These are phyloP conservation scores for Poicephalus meyeri DNA, from an alignment of 2,113 vertebrate species.

Conservation along the genomic window DNA sequence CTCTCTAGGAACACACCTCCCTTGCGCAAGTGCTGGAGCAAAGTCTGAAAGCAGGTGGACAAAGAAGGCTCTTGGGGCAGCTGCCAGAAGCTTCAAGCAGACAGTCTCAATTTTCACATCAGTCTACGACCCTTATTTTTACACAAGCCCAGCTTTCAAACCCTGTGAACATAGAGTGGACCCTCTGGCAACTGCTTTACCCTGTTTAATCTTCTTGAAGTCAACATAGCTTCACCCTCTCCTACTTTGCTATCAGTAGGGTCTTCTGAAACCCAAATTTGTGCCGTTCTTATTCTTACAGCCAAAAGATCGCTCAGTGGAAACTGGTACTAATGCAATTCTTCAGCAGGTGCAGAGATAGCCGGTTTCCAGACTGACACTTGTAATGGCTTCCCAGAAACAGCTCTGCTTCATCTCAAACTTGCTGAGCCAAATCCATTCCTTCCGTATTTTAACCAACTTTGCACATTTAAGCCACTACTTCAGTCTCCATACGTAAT, in stretches of 20 bases:
- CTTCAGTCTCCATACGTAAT: background rate
- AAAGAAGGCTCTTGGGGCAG: background rate
- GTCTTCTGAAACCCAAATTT: background rate
- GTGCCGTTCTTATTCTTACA: background rate
- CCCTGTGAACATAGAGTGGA: background rate
- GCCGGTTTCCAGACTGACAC: background rate
- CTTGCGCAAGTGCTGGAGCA: background rate
- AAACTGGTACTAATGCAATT: background rate
- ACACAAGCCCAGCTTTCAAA: background rate
- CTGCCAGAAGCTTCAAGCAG: background rate
- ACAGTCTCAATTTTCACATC: background rate
- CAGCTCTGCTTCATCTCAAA: background rate
- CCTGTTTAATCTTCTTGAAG: background rate
- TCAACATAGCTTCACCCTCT: background rate
- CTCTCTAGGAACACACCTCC: background rate
- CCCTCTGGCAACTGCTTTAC: background rate
- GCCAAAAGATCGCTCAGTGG: background rate
- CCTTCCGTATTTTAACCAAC: background rate
- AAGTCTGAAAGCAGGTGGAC: background rate
- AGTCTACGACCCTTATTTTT: background rate
- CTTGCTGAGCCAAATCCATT: slow-evolving; percentile 13
- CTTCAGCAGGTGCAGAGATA: background rate
- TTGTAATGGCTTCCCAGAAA: background rate
- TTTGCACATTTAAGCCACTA: background rate
- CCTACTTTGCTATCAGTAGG: background rate